Conservation (phyloP, 92 coral and sea anemone species). For the Parazoanthus darwini region DNA sequence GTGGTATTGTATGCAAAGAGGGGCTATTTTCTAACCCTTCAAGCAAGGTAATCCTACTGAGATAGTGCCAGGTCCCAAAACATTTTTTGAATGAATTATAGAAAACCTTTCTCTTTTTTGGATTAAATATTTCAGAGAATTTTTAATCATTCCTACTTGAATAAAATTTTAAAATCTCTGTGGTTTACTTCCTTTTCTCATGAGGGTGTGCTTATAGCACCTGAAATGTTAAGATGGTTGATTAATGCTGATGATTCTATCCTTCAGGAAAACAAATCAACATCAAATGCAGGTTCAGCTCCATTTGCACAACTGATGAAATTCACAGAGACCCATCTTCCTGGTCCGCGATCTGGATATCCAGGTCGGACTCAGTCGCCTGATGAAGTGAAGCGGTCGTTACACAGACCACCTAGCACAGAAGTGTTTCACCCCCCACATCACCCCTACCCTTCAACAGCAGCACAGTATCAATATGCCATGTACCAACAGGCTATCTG, state of each 20-base stretch:
- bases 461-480: conserved; percentile 72
- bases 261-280: conserved; percentile 67
- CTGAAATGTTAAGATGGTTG: neutral
- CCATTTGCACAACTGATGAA: conserved; percentile 81
- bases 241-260: neutral
- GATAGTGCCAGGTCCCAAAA: no score
- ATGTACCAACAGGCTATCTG: conserved; percentile 68
- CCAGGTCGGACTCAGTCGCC: conserved; percentile 59
- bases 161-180: no score
- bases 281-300: conserved; percentile 78
- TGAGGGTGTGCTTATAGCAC: no score
- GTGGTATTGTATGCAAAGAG: no score
- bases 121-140: no score
- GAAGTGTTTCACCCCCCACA: conserved; percentile 83
- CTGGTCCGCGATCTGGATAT: conserved; percentile 63
- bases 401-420: conserved; percentile 61
- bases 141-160: no score
- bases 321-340: conserved; percentile 65
- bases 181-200: no score
- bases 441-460: conserved; percentile 63
- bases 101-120: no score
- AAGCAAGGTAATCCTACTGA: no score
- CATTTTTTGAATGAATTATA: no score
- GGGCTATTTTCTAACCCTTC: no score
- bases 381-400: conserved; percentile 56